Evolutionary conservation across 2,888 invertebrate species (phyloP), one percentile per base, ranked within the genome.

Genomic region (Euplagia quadripunctaria): DNA sequence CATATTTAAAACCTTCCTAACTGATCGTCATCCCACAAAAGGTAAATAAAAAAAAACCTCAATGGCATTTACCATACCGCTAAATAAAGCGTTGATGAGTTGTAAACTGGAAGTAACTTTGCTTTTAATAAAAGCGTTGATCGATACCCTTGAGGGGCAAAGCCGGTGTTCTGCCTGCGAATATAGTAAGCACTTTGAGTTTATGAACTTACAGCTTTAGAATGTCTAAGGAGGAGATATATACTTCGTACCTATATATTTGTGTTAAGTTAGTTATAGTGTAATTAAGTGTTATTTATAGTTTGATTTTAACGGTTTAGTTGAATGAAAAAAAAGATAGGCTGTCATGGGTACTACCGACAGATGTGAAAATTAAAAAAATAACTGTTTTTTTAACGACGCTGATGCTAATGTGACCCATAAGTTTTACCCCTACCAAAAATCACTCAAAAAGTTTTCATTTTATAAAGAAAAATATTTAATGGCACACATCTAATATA

Each of bases 41-140:
- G 43, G 12, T n/a, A n/a, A 43, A 42, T 55, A 41, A 42, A 55
- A 79, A 82, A 81, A 75, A 31, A 31, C 31, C 31, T 31, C 31
- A 31, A 31, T 72, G 68, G 65, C 55, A 51, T 71, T 71, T 75
- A 81, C 70, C 63, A 70, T 74, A 65, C 58, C 11, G 58, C 76
- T 52, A 64, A 71, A 46, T 72, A 68, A 46, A 68, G 71, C 46
- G 9, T 76, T 75, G 73, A 72, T 73, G 80, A 82, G 75, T 74
- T 80, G 71, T 75, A 68, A 75, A 65, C 55, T 77, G 74, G 63
- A 84, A 79, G 84, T 77, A 84, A 83, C 85, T 81, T 83, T 75
- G 78, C 68, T 74, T 74, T 74, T 74, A 67, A 71, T 74, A 71
- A 71, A 74, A 64, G 58, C 71, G 49, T 68, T 72, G 49, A 80